Percentiles rank a stretch among this genome's conserved stretches.
phyloP scores from a whole-genome alignment of 2,797 vertebrate species.

The Helarctos malayanus region DNA sequence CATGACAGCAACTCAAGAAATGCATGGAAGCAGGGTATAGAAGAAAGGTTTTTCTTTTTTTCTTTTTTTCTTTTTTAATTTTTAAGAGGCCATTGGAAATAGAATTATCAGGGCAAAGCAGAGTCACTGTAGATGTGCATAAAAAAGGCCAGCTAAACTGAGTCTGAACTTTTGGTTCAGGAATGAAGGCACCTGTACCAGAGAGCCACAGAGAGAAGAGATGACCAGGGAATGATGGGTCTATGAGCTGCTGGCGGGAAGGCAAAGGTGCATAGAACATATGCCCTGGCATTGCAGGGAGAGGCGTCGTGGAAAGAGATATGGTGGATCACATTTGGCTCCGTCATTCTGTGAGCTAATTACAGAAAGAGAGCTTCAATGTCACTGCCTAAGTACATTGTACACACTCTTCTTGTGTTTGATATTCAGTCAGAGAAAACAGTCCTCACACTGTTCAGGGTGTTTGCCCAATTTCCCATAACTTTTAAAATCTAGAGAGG shows the following conservation, averaged over 20 bases:
- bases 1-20: not conserved
- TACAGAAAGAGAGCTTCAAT: constrained; percentile 34
- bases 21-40: not conserved
- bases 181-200: not conserved
- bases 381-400: not conserved
- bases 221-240: not conserved
- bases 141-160: not conserved
- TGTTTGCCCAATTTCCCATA: not conserved
- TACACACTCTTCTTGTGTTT: not conserved
- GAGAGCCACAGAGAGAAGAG: not conserved
- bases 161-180: not conserved
- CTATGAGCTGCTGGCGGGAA: not conserved
- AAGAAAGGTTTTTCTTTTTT: not conserved
- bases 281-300: not conserved
- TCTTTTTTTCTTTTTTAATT: not conserved
- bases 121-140: not conserved
- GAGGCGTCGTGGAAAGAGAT: not conserved
- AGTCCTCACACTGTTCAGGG: not conserved
- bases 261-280: not conserved
- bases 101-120: not conserved
- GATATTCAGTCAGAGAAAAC: constrained; percentile 32
- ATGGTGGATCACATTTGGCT: not conserved
- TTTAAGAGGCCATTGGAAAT: not conserved
- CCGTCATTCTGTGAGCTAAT: not conserved
- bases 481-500: not conserved